phyloP scores from a whole-genome alignment of 2,888 invertebrate genomes.

The Epinotia bilunana region DNA sequence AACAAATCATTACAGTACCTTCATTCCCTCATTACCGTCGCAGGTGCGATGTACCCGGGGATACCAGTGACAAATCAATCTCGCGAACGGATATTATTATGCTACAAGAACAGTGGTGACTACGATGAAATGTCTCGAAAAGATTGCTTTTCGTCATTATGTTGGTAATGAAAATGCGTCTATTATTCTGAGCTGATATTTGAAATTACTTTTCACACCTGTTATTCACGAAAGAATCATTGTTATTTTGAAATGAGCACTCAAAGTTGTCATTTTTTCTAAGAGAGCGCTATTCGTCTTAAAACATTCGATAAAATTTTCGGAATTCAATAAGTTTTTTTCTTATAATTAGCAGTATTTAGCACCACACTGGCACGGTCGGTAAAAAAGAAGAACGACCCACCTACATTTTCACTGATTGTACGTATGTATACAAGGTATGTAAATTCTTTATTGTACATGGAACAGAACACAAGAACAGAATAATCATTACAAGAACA shows the following conservation, averaged over 20 bases:
- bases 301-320: too few species aligned
- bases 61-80: conserved; percentile 16
- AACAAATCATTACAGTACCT: conserved; percentile 1
- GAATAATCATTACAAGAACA: too few species aligned
- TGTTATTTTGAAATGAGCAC: background rate
- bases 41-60: background rate
- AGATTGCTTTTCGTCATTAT: conserved; percentile 3
- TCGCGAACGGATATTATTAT: conserved; percentile 12
- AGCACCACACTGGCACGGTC: too few species aligned
- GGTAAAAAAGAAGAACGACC: too few species aligned
- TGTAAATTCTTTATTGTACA: too few species aligned
- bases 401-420: too few species aligned
- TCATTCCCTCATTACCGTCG: background rate
- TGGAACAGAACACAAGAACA: too few species aligned
- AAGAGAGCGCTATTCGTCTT: too few species aligned
- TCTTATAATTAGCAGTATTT: too few species aligned
- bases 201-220: background rate
- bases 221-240: background rate
- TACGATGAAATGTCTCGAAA: background rate
- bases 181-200: background rate
- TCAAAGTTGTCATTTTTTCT: background rate
- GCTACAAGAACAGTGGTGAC: background rate
- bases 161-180: background rate
- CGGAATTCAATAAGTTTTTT: too few species aligned
- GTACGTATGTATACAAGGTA: too few species aligned